phyloP scores from a whole-genome alignment of 2,888 invertebrate species.

The Laothoe populi region DNA sequence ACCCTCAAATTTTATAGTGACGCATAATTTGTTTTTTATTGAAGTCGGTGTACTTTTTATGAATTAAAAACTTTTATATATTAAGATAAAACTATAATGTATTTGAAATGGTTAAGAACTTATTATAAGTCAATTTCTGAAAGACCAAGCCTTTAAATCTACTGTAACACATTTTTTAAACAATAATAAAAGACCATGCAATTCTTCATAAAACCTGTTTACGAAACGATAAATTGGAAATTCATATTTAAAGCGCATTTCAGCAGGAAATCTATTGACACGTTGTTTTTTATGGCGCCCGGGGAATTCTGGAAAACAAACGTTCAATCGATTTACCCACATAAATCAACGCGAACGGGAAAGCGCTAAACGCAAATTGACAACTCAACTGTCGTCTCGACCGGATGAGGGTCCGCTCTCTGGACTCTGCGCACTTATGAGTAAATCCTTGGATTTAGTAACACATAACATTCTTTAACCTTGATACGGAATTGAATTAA shows the following conservation, averaged over 20 bases:
- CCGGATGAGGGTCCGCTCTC: constrained; percentile 52
- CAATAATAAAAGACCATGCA: not conserved
- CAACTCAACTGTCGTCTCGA: constrained; percentile 58
- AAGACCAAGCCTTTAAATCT: no score
- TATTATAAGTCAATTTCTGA: no score
- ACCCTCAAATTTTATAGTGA: no score
- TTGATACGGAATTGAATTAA: no score
- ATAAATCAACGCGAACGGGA: constrained; percentile 60
- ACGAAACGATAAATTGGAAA: constrained; percentile 13
- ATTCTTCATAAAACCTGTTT: not conserved
- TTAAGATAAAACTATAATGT: no score
- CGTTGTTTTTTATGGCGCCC: constrained; percentile 42
- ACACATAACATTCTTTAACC: constrained; percentile 42
- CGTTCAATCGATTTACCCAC: constrained; percentile 55
- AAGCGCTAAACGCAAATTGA: constrained; percentile 65
- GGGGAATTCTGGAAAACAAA: constrained; percentile 48
- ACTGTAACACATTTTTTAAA: not conserved
- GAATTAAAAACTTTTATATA: no score
- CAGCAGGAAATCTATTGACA: constrained; percentile 4
- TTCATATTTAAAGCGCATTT: constrained; percentile 15
- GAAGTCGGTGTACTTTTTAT: no score
- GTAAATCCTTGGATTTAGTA: constrained; percentile 46
- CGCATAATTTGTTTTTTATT: no score
- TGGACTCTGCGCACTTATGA: constrained; percentile 40
- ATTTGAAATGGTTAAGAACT: no score